A percentile compares a stretch with the other conserved stretches of the same genome.
phyloP scores from a whole-genome alignment of 1,140 invertebrate genomes.

The Asbolus verrucosus region DNA sequence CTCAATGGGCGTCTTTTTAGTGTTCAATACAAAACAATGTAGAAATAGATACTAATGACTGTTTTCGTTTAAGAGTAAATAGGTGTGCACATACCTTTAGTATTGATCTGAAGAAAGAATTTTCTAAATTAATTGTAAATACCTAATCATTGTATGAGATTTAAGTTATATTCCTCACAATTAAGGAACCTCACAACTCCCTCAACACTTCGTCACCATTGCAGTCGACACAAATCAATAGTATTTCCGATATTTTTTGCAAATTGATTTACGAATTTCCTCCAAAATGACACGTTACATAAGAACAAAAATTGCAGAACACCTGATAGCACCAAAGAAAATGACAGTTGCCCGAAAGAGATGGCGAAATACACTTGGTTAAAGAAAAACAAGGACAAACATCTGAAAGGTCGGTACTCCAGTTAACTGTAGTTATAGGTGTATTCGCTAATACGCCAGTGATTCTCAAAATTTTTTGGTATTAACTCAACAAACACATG shows the following conservation, averaged over 20 bases:
- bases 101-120: background rate
- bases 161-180: background rate
- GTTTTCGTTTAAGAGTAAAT: too few species aligned
- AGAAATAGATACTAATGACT: too few species aligned
- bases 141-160: background rate
- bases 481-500: too few species aligned
- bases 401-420: background rate
- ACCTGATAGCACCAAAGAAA: background rate
- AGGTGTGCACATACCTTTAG: too few species aligned
- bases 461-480: conserved; percentile 6
- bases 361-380: background rate
- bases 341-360: background rate
- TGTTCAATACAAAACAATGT: too few species aligned
- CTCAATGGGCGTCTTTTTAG: conserved; percentile 10
- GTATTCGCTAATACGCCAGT: background rate
- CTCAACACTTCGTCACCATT: conserved; percentile 43
- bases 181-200: conserved; percentile 6
- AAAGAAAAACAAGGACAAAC: background rate
- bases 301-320: conserved; percentile 12
- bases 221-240: conserved; percentile 41
- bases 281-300: conserved; percentile 16
- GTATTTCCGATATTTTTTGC: conserved; percentile 10
- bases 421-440: too few species aligned
- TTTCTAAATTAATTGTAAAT: background rate
- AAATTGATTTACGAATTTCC: conserved; percentile 4